Evolutionary conservation across 1,140 invertebrate species (phyloP).

Genomic region (Onthophagus taurus): DNA sequence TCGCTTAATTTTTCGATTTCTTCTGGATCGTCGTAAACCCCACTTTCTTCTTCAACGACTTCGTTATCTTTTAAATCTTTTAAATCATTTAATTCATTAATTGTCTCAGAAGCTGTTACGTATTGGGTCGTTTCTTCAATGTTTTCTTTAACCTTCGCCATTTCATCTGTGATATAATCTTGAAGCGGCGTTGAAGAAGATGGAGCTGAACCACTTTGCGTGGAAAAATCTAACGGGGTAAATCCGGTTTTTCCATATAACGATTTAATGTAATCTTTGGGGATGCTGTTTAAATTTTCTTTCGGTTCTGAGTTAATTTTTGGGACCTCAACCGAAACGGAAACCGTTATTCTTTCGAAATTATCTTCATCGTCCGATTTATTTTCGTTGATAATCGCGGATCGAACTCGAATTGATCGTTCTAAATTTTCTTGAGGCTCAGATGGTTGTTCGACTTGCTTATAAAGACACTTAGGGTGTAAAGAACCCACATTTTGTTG

Average conservation of each 20-base stretch:
- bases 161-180: not conserved
- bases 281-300: not conserved
- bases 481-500: constrained; percentile 38
- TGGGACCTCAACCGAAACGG: not conserved
- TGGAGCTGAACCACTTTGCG: not conserved
- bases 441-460: not conserved
- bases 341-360: not conserved
- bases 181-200: constrained; percentile 1
- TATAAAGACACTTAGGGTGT: constrained; percentile 17
- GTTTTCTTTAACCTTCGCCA: not conserved
- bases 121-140: not conserved
- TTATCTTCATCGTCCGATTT: constrained; percentile 4
- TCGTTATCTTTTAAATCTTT: not conserved
- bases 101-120: not conserved
- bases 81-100: too few species aligned
- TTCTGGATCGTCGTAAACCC: not conserved
- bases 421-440: not conserved
- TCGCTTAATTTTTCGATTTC: constrained; percentile 1
- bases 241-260: constrained; percentile 1
- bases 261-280: constrained; percentile 5
- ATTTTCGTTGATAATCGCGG: not conserved
- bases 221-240: not conserved
- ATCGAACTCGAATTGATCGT: not conserved
- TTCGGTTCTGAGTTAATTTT: not conserved
- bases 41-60: not conserved